Evolutionary conservation across 2,113 vertebrate species (phyloP).

Genomic region (Hiodon alosoides): DNA sequence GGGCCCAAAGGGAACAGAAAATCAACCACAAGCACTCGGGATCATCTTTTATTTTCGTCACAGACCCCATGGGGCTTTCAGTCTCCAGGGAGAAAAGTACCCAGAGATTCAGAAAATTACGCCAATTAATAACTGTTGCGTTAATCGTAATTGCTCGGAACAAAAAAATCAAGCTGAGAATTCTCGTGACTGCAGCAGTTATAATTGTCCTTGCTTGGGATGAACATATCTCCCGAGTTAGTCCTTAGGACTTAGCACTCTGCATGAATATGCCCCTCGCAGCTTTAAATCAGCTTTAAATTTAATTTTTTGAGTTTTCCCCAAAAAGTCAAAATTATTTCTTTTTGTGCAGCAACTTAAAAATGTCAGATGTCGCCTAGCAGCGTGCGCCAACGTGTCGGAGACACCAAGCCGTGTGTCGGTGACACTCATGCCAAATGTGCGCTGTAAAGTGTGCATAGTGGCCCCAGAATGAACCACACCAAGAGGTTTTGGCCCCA

Average conservation of each 20-base stretch:
- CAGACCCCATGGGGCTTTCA: constrained; percentile 61
- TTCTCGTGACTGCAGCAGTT: constrained; percentile 98
- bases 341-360: constrained; percentile 77
- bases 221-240: constrained; percentile 80
- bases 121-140: constrained; percentile 94
- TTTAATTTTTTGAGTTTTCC: too few species aligned
- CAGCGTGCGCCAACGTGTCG: too few species aligned
- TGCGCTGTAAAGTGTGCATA: too few species aligned
- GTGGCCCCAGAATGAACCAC: too few species aligned
- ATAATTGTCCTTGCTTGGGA: constrained; percentile 95
- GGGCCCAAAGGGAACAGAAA: constrained; percentile 45
- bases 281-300: constrained; percentile 82
- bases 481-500: too few species aligned
- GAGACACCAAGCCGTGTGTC: too few species aligned
- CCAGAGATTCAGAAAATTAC: constrained; percentile 78
- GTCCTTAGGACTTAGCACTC: constrained; percentile 91
- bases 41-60: constrained; percentile 69
- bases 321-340: too few species aligned
- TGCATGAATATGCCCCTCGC: constrained; percentile 86
- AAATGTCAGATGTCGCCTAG: constrained; percentile 36
- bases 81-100: constrained; percentile 69
- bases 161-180: constrained; percentile 86
- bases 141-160: constrained; percentile 95
- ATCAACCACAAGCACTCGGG: constrained; percentile 61
- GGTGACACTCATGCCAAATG: too few species aligned